Evolutionary conservation across 1,140 invertebrate genomes (phyloP), one percentile per base, ranked within the genome.

Genomic region (Drosophila sucinea): DNA sequence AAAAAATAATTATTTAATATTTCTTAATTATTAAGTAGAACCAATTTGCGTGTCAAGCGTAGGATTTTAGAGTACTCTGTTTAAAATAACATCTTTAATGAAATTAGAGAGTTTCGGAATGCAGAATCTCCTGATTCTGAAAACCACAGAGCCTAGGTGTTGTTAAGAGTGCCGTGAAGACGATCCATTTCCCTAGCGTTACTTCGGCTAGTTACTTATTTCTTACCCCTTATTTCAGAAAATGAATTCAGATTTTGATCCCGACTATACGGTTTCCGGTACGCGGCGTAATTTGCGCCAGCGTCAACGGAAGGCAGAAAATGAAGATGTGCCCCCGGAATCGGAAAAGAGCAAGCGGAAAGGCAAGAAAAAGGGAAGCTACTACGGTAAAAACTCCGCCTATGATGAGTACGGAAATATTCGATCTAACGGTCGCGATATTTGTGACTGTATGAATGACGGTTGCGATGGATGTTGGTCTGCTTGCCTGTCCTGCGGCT

Each of bases 401-500:
- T 91, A 91, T 35, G 90, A 91, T 70, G 90, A 91, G 10, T 77
- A 79, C 10, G 90, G 90, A 47, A 80, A 77, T 27, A 76, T 91
- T 17, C 74, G 81, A 4, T 54, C 60, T 5, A 90, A 74, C 55
- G 87, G 84, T 1, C 7, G 78, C 1, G 85, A 91, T 60, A 44
- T 90, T 4, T 91, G 90, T 7, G 90, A 91, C 55, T 91, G 90
- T 33, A 84, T 91, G 82, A 85, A 90, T 40, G 73, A 74, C 0
- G 67, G 75, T 1, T 91, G 90, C 54, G 73, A 70, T 7, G 90
- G 90, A 6, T 91, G 90, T 55, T 91, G 90, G 90, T 81, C 64
- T 40, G 70, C 73, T 30, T 91, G 90, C 33, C 70, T 70, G 4
- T 77, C 62, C 58, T 91, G 90, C 55, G 84, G 84, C 3, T 84